phyloP scores from a whole-genome alignment of 2,888 invertebrate genomes.

The Drosophila niveifrons region DNA sequence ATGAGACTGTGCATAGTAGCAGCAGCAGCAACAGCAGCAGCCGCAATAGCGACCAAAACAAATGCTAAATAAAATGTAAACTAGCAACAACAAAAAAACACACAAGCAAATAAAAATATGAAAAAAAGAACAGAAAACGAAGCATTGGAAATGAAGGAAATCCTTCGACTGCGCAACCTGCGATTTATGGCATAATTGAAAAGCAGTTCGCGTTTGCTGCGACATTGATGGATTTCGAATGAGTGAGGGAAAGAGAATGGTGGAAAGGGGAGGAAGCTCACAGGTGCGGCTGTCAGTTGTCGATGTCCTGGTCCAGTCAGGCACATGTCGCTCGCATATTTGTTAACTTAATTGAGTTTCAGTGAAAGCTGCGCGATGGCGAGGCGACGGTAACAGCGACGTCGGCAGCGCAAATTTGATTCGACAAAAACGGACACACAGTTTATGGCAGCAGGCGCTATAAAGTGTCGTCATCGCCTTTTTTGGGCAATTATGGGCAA shows the following conservation, averaged over 20 bases:
- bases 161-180: slow-evolving; percentile 6
- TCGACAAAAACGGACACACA: slow-evolving; percentile 13
- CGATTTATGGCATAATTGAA: slow-evolving; percentile 56
- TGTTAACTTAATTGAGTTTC: slow-evolving; percentile 66
- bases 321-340: slow-evolving; percentile 28
- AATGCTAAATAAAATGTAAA: slow-evolving; percentile 51
- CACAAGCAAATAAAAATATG: slow-evolving; percentile 32
- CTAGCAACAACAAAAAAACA: slow-evolving; percentile 38
- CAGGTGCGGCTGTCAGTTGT: slow-evolving; percentile 50
- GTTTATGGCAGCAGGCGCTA: slow-evolving; percentile 42
- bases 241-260: slow-evolving; percentile 6
- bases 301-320: slow-evolving; percentile 36
- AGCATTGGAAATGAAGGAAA: slow-evolving; percentile 32
- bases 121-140: slow-evolving; percentile 6
- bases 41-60: slow-evolving; percentile 38
- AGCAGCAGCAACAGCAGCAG: not conserved
- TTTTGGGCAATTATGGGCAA: slow-evolving; percentile 66
- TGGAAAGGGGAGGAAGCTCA: slow-evolving; percentile 3
- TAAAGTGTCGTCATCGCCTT: slow-evolving; percentile 57
- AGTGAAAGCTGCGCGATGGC: slow-evolving; percentile 45
- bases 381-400: slow-evolving; percentile 3
- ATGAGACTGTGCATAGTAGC: slow-evolving; percentile 35
- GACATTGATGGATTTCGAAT: slow-evolving; percentile 52
- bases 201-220: slow-evolving; percentile 26
- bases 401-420: slow-evolving; percentile 28